These are phyloP conservation scores for Felis chaus DNA, from an alignment of 2,113 vertebrate species.

Conservation along the genomic window DNA sequence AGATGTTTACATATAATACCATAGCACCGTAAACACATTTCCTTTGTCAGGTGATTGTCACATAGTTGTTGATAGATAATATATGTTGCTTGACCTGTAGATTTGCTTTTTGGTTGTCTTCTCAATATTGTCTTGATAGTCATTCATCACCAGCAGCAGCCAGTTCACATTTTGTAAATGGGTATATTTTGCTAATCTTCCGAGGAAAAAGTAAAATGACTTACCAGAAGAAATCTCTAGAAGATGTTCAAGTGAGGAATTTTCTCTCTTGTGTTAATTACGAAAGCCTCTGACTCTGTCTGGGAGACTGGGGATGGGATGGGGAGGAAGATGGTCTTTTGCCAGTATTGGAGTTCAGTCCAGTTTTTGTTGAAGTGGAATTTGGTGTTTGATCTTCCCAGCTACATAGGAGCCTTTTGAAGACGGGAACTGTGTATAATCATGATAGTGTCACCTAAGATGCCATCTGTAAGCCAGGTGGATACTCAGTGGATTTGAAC, in stretches of 20 bases:
- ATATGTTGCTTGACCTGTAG: neutral
- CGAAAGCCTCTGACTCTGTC: neutral
- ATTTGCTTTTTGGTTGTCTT: conserved; percentile 13
- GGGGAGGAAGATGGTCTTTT: neutral
- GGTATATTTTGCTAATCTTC: conserved; percentile 13
- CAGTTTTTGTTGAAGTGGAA: neutral
- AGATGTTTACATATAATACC: neutral
- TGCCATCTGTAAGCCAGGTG: neutral
- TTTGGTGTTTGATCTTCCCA: conserved; percentile 6
- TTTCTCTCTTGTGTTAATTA: neutral
- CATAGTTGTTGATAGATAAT: neutral
- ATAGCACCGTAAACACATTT: neutral
- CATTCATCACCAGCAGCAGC: neutral
- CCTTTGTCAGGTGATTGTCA: neutral
- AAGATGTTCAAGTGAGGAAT: conserved; percentile 10
- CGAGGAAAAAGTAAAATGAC: neutral
- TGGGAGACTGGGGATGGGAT: neutral
- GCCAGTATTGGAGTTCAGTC: neutral
- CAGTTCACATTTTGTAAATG: conserved; percentile 20
- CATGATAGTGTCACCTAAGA: neutral
- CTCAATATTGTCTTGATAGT: neutral
- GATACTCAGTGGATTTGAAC: neutral
- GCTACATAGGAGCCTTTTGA: neutral
- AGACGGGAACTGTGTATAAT: neutral
- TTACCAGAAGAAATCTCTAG: neutral